Conservation (phyloP, 2,797 vertebrate genomes). For the Lerista edwardsae region DNA sequence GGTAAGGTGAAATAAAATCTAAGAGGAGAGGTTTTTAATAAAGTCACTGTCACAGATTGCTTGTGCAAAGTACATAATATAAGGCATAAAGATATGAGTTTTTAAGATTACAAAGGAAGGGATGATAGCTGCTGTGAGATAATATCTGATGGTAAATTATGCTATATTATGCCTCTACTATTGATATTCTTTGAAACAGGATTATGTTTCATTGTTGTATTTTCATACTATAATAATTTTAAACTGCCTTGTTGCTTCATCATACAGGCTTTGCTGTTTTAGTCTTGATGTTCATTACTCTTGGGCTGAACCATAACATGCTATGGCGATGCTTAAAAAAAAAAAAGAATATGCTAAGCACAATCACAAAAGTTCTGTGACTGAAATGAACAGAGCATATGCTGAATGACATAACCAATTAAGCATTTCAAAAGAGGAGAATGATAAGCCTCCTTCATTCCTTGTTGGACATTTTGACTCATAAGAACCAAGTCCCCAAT, state of each 20-base stretch:
- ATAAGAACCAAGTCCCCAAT: not conserved
- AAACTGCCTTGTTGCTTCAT: not conserved
- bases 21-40: not conserved
- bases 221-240: not conserved
- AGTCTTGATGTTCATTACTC: not conserved
- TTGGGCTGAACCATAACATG: too few species aligned
- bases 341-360: not conserved
- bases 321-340: not conserved
- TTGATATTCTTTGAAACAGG: not conserved
- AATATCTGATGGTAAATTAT: not conserved
- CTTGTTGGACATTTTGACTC: too few species aligned
- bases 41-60: not conserved
- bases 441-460: not conserved
- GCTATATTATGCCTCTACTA: not conserved
- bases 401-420: not conserved
- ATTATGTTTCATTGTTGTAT: not conserved
- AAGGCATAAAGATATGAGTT: not conserved
- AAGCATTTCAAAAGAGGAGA: not conserved
- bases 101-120: not conserved
- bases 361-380: not conserved
- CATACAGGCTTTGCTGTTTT: not conserved
- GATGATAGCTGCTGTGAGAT: not conserved
- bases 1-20: not conserved
- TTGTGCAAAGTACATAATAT: not conserved
- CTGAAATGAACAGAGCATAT: not conserved